phyloP scores from a whole-genome alignment of 2,888 invertebrate genomes.

The Acanthosoma haemorrhoidale region DNA sequence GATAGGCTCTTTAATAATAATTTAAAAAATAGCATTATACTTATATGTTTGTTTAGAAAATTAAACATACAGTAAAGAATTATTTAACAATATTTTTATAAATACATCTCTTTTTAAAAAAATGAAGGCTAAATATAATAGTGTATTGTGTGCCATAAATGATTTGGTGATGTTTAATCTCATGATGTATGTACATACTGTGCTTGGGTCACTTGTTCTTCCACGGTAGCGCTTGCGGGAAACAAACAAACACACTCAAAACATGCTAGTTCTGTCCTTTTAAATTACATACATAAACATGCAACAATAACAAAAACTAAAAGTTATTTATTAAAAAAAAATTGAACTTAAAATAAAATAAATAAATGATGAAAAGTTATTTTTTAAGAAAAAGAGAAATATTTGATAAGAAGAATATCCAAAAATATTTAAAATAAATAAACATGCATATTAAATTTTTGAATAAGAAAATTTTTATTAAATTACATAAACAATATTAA shows the following conservation, averaged over 20 bases:
- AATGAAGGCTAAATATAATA: neutral
- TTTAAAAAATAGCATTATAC: too few species aligned
- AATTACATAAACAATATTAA: too few species aligned
- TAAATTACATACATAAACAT: neutral
- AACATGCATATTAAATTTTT: too few species aligned
- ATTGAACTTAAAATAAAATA: neutral
- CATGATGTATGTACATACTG: conserved; percentile 42
- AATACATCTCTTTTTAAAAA: neutral
- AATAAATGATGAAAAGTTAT: neutral
- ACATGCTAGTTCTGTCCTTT: conserved; percentile 41
- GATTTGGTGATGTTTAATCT: neutral
- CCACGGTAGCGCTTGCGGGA: conserved; percentile 44
- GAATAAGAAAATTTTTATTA: too few species aligned
- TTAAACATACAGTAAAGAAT: too few species aligned
- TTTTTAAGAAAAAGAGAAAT: neutral
- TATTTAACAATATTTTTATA: neutral
- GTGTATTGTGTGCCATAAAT: conserved; percentile 1
- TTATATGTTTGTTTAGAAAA: too few species aligned
- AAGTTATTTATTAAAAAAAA: neutral
- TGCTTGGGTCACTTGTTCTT: conserved; percentile 41
- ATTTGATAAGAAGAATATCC: neutral
- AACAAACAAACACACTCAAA: conserved; percentile 45
- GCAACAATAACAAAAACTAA: neutral
- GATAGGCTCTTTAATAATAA: too few species aligned
- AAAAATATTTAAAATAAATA: too few species aligned